Conservation (phyloP, 1,140 invertebrate genomes). For the Drosophila pectinifera region DNA sequence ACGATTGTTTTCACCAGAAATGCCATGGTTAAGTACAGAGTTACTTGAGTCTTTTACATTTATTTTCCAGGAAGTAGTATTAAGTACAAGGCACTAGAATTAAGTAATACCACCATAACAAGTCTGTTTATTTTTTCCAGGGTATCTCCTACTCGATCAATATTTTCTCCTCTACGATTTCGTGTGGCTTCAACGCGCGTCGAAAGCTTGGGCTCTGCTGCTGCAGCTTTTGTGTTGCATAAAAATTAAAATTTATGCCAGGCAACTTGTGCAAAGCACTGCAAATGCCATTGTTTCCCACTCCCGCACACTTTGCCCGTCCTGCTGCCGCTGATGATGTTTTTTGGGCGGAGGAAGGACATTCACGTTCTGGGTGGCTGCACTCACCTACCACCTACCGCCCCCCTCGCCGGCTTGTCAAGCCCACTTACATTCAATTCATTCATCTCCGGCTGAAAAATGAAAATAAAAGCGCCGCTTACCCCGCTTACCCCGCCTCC, state of each 20-base stretch:
- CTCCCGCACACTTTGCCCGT: slow-evolving; percentile 2
- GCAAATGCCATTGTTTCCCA: slow-evolving; percentile 74
- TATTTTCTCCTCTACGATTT: slow-evolving; percentile 20
- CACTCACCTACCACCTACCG: slow-evolving; percentile 8
- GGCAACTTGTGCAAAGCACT: slow-evolving; percentile 78
- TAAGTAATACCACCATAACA: no score
- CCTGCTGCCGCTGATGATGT: slow-evolving; percentile 15
- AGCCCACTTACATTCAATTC: slow-evolving; percentile 56
- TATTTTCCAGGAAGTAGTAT: no score
- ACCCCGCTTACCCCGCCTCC: slow-evolving; percentile 6
- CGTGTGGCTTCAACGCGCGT: slow-evolving; percentile 45
- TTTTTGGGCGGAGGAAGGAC: slow-evolving; percentile 56
- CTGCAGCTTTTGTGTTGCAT: slow-evolving; percentile 77
- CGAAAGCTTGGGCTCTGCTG: slow-evolving; percentile 51
- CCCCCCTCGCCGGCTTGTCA: slow-evolving; percentile 31
- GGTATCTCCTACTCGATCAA: neutral
- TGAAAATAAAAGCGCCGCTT: slow-evolving; percentile 42
- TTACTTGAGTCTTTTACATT: no score
- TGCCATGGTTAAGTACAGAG: no score
- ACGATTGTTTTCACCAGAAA: no score
- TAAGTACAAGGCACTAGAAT: no score
- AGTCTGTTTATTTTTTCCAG: neutral
- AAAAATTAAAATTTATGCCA: slow-evolving; percentile 81
- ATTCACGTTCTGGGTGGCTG: slow-evolving; percentile 60
- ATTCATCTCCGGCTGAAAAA: slow-evolving; percentile 52